Percentiles rank a stretch among this genome's conserved stretches.
phyloP scores from a whole-genome alignment of 2,113 vertebrate genomes.

The Syngnathoides biaculeatus region DNA sequence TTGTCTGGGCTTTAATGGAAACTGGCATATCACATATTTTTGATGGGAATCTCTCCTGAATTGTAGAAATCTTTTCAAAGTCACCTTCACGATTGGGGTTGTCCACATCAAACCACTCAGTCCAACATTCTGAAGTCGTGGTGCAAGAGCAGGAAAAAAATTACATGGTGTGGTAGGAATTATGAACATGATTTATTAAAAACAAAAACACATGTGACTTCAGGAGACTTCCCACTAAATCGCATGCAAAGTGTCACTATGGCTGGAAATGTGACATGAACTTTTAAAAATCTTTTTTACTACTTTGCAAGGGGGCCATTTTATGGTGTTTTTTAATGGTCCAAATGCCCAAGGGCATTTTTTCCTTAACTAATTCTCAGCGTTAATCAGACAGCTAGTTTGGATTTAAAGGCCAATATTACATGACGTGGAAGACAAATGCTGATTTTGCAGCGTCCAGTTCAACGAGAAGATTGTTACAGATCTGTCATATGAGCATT shows the following conservation, averaged over 20 bases:
- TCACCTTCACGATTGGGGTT: background rate
- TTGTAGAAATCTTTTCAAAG: background rate
- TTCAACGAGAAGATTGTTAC: too few relatives aligned
- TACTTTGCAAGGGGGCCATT: background rate
- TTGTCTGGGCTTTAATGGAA: background rate
- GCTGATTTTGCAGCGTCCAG: too few relatives aligned
- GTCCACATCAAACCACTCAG: background rate
- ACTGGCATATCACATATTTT: background rate
- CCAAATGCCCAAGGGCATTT: too few relatives aligned
- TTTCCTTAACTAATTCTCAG: too few relatives aligned
- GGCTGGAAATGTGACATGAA: background rate
- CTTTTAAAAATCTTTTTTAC: background rate
- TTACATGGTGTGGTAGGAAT: background rate
- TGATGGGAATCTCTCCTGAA: background rate
- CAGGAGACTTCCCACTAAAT: background rate
- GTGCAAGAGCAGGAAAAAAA: background rate
- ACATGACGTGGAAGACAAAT: too few relatives aligned
- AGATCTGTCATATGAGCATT: too few relatives aligned
- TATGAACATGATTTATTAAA: background rate
- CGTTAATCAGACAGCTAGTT: too few relatives aligned
- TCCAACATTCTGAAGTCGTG: background rate
- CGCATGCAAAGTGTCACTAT: background rate
- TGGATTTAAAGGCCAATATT: too few relatives aligned
- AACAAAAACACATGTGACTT: background rate
- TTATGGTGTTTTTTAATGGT: too few relatives aligned